Percentiles rank a stretch among this genome's conserved stretches.
phyloP scores from a whole-genome alignment of 2,113 vertebrate species.

The Mugil cephalus region DNA sequence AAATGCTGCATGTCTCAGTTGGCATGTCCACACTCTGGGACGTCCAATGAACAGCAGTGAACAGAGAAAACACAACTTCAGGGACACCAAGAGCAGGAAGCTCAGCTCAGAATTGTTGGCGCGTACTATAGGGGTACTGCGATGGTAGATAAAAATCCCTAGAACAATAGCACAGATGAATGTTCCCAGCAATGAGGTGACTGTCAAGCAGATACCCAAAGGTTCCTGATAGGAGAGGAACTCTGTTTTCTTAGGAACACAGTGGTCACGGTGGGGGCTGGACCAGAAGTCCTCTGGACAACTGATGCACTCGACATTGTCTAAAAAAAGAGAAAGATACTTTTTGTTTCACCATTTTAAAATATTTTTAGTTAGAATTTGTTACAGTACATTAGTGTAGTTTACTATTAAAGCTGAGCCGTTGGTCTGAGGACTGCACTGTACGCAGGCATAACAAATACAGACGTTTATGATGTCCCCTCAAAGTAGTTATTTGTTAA shows the following conservation, averaged over 20 bases:
- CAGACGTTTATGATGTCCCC: too few relatives aligned
- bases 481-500: too few relatives aligned
- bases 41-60: conserved; percentile 74
- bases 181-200: conserved; percentile 64
- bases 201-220: conserved; percentile 74
- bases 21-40: conserved; percentile 54
- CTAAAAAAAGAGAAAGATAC: neutral
- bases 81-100: conserved; percentile 76
- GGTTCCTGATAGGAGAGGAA: conserved; percentile 75
- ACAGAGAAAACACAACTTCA: conserved; percentile 81
- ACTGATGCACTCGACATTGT: conserved; percentile 59
- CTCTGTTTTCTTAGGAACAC: conserved; percentile 72
- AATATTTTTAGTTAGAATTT: too few relatives aligned
- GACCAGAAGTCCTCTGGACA: conserved; percentile 81
- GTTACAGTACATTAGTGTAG: too few relatives aligned
- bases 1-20: conserved; percentile 62
- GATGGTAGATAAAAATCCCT: conserved; percentile 58
- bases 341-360: too few relatives aligned
- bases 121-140: conserved; percentile 71
- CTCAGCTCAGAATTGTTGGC: conserved; percentile 83
- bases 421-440: too few relatives aligned
- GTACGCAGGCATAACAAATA: too few relatives aligned
- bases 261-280: conserved; percentile 56
- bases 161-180: conserved; percentile 62
- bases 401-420: too few relatives aligned